Evolutionary conservation across 2,113 vertebrate genomes (phyloP).

Genomic region (Tyto alba): DNA sequence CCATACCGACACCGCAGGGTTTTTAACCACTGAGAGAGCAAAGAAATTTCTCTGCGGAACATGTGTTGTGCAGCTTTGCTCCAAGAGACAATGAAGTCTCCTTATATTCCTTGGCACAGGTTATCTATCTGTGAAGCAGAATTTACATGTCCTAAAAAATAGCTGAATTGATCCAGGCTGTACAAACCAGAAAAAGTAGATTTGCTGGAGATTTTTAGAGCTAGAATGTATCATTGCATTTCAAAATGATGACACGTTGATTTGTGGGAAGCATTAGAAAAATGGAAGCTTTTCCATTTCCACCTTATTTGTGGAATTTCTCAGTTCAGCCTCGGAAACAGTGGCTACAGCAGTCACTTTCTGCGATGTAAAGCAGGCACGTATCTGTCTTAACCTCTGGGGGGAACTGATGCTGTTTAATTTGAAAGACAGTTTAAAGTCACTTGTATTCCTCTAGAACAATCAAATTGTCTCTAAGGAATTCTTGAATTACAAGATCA

Average conservation of each 20-base stretch:
- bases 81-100: background rate
- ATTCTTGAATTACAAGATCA: background rate
- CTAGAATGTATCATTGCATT: background rate
- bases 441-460: background rate
- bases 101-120: too few relatives aligned
- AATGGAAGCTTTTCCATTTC: background rate
- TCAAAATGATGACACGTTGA: fast-evolving
- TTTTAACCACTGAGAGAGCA: background rate
- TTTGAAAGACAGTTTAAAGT: background rate
- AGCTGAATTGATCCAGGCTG: background rate
- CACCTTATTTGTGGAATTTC: fast-evolving
- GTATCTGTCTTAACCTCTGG: background rate
- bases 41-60: background rate
- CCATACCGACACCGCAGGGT: fast-evolving
- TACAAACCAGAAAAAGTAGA: background rate
- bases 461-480: background rate
- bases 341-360: background rate
- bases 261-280: background rate
- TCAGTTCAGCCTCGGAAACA: background rate
- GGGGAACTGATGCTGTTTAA: background rate
- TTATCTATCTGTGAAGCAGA: background rate
- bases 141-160: background rate
- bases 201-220: background rate
- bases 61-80: background rate
- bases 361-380: background rate